phyloP scores from a whole-genome alignment of 2,888 invertebrate species.

The Lagria hirta region DNA sequence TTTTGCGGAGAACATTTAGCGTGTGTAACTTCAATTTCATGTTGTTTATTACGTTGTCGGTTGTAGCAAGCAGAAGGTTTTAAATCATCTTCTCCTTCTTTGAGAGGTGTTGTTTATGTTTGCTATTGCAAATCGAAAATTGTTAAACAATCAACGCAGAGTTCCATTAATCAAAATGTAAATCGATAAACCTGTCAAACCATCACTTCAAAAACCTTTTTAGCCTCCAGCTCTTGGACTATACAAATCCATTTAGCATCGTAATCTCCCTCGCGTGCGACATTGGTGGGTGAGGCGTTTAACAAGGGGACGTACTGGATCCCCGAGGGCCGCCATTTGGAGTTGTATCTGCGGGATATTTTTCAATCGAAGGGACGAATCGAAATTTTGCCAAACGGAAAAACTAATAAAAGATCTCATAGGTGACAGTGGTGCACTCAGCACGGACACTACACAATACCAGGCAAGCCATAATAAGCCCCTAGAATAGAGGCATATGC shows the following conservation, averaged over 20 bases:
- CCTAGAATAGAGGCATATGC: conserved; percentile 23
- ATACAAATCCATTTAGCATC: conserved; percentile 26
- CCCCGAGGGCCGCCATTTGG: conserved; percentile 20
- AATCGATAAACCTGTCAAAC: background rate
- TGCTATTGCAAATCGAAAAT: conserved; percentile 3
- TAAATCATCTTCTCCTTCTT: conserved; percentile 17
- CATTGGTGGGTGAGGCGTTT: conserved; percentile 7
- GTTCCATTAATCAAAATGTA: background rate
- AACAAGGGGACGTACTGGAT: conserved; percentile 21
- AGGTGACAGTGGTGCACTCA: conserved; percentile 19
- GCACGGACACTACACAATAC: conserved; percentile 17
- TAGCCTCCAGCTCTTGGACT: conserved; percentile 8
- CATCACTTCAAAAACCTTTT: conserved; percentile 1
- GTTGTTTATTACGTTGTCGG: conserved; percentile 8
- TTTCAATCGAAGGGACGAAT: conserved; percentile 29
- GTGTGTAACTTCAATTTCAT: too few relatives aligned
- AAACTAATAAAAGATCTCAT: conserved; percentile 23
- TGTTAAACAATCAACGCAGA: conserved; percentile 13
- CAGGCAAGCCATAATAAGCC: conserved; percentile 19
- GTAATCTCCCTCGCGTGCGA: conserved; percentile 24
- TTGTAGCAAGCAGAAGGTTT: conserved; percentile 8
- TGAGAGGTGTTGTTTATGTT: conserved; percentile 19
- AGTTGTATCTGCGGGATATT: conserved; percentile 25
- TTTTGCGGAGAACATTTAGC: too few relatives aligned
- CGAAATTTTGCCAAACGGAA: conserved; percentile 23